phyloP scores from a whole-genome alignment of 92 coral and sea anemone genomes.

The Epizoanthus ramosus region DNA sequence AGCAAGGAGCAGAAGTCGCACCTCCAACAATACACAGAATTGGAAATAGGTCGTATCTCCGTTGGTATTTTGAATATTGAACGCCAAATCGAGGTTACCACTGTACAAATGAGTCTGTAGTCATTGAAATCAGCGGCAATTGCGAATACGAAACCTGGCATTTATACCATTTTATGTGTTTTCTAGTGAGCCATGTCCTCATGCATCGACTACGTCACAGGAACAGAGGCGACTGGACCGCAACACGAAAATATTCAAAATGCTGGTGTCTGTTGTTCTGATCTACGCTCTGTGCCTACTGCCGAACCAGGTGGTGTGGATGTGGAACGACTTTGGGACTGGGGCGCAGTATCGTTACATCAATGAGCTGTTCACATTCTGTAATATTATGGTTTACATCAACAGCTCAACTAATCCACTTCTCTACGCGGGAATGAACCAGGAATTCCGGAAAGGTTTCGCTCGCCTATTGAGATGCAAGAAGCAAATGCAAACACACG shows the following conservation, averaged over 20 bases:
- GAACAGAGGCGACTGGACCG: constrained; percentile 69
- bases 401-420: constrained; percentile 82
- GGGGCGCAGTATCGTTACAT: constrained; percentile 53
- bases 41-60: too few species aligned
- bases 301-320: constrained; percentile 96
- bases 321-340: constrained; percentile 89
- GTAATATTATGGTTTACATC: constrained; percentile 77
- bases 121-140: too few species aligned
- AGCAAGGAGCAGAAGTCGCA: too few species aligned
- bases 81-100: too few species aligned
- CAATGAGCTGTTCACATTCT: constrained; percentile 59
- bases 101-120: too few species aligned
- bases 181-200: constrained; percentile 10
- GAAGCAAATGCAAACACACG: background rate
- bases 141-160: too few species aligned
- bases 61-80: too few species aligned
- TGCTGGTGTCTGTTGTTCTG: constrained; percentile 87
- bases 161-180: background rate
- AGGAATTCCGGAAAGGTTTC: constrained; percentile 87
- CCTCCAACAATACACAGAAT: too few species aligned
- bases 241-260: constrained; percentile 83
- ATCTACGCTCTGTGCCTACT: constrained; percentile 83
- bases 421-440: constrained; percentile 88
- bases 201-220: constrained; percentile 46
- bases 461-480: constrained; percentile 58